These are phyloP conservation scores for Manis crassicaudata DNA, from an alignment of 2,797 vertebrate genomes.

Conservation along the genomic window DNA sequence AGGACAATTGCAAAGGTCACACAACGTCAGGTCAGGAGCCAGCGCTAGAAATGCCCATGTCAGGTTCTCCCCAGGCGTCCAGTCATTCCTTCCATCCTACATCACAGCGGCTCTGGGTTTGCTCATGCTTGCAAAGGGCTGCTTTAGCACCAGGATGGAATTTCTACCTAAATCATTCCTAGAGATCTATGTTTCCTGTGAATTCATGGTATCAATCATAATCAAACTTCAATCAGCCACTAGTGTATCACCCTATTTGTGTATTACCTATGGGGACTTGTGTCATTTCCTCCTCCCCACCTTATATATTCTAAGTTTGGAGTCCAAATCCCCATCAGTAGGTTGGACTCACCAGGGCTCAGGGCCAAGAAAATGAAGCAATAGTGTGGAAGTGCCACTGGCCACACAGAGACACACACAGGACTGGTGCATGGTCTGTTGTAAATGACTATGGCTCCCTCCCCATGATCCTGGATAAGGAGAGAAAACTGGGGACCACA, in stretches of 20 bases:
- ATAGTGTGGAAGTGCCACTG: neutral
- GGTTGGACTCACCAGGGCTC: neutral
- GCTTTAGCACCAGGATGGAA: neutral
- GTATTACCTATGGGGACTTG: neutral
- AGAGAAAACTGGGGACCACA: neutral
- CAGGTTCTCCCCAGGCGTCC: neutral
- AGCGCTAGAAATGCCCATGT: neutral
- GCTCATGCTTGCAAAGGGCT: neutral
- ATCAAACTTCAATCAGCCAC: neutral
- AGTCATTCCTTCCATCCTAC: neutral
- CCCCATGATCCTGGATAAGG: neutral
- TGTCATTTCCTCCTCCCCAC: neutral
- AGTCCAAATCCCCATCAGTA: neutral
- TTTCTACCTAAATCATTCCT: conserved; percentile 43
- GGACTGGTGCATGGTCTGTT: neutral
- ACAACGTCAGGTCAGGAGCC: conserved; percentile 40
- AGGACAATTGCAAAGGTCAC: neutral
- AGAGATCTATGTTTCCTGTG: conserved; percentile 4
- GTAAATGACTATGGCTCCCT: neutral
- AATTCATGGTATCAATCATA: neutral
- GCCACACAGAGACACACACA: neutral
- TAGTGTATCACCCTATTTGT: neutral
- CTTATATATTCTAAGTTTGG: neutral
- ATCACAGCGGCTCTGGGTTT: neutral
- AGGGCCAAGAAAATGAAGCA: neutral